Percentiles rank a stretch among this genome's conserved stretches.
Evolutionary conservation across 2,888 invertebrate genomes (phyloP).

Genomic region (Tromatobia lineatoria): DNA sequence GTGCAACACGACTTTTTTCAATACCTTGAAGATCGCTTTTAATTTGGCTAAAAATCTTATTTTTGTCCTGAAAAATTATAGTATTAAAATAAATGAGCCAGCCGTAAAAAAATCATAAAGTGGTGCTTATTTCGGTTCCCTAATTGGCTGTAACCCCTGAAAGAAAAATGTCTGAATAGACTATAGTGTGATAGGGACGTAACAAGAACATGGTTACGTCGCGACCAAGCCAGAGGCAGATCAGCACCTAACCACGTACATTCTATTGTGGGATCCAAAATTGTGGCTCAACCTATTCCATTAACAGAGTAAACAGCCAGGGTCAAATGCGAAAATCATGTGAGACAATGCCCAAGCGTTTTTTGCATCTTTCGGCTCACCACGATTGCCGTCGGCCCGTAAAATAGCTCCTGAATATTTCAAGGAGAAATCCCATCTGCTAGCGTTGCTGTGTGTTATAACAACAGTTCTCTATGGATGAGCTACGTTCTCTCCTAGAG

Average conservation of each 20-base stretch:
- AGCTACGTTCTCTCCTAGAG: not conserved
- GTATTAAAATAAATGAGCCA: too few species aligned
- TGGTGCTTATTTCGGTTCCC: too few species aligned
- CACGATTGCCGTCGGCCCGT: conserved; percentile 1
- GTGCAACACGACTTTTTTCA: too few species aligned
- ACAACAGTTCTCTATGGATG: not conserved
- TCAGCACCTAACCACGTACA: not conserved
- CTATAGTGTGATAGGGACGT: not conserved
- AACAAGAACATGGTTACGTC: not conserved
- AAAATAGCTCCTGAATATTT: conserved; percentile 24
- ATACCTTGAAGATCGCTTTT: too few species aligned
- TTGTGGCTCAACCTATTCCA: conserved; percentile 14
- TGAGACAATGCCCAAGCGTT: conserved; percentile 16
- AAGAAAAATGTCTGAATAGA: too few species aligned
- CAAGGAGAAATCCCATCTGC: conserved; percentile 1
- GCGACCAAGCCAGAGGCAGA: not conserved
- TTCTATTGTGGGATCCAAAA: conserved; percentile 2
- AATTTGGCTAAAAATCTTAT: too few species aligned
- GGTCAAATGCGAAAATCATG: conserved; percentile 15
- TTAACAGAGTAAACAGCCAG: conserved; percentile 1
- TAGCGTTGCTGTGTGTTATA: not conserved
- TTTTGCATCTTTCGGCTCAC: not conserved
- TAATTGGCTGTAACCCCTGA: too few species aligned
- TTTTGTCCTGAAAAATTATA: too few species aligned
- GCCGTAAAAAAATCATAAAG: too few species aligned